Evolutionary conservation across 2,113 vertebrate genomes (phyloP).

Genomic region (Rhombomys opimus): DNA sequence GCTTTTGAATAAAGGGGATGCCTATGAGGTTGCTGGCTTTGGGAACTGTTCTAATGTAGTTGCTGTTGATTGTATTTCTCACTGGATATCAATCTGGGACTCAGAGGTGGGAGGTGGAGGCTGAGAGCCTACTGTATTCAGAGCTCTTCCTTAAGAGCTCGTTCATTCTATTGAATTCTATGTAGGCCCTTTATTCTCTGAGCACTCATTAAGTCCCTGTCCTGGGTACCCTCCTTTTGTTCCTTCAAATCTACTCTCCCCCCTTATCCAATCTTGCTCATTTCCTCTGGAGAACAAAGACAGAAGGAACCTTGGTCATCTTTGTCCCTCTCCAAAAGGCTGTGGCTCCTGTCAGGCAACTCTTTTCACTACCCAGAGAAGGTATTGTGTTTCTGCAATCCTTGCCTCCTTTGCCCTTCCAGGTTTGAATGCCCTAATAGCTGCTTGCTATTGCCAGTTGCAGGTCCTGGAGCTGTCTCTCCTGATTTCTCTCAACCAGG

Average conservation of each 20-base stretch:
- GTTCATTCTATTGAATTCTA: not conserved
- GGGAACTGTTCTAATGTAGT: slow-evolving; percentile 33
- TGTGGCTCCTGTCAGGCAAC: not conserved
- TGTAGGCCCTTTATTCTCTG: not conserved
- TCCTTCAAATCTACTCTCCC: not conserved
- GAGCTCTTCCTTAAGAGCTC: not conserved
- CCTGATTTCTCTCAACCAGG: not conserved
- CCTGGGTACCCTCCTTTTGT: not conserved
- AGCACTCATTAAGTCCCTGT: not conserved
- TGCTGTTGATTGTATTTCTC: not conserved
- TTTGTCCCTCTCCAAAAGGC: not conserved
- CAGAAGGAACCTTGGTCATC: not conserved
- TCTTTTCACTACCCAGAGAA: not conserved
- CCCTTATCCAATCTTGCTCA: not conserved
- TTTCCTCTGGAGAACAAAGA: not conserved
- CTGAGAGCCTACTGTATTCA: not conserved
- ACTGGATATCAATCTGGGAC: not conserved
- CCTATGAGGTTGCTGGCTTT: not conserved
- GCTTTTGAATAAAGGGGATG: slow-evolving; percentile 41
- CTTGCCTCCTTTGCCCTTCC: not conserved
- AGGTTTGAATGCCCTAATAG: not conserved
- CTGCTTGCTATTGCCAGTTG: not conserved
- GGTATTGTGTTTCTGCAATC: not conserved
- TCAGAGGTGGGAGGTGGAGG: not conserved
- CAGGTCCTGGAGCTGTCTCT: not conserved